Evolutionary conservation across 2,113 vertebrate species (phyloP).

Genomic region (Micronisus gabar): DNA sequence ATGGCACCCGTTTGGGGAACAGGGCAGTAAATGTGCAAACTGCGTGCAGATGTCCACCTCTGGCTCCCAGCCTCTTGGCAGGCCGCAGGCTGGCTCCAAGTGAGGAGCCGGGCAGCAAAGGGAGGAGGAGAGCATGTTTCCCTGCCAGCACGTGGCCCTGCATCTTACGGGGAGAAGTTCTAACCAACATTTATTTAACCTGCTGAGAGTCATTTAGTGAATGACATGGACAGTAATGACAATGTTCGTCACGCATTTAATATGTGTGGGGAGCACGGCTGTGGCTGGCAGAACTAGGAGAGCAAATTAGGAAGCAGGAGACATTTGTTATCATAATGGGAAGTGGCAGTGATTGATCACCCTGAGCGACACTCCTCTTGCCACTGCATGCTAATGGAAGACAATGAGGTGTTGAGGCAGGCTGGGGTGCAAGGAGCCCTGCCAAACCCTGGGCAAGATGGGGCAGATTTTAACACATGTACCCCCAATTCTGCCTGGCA

Average conservation of each 20-base stretch:
- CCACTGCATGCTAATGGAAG: not conserved
- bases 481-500: not conserved
- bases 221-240: not conserved
- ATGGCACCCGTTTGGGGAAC: not conserved
- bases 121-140: not conserved
- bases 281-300: not conserved
- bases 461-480: not conserved
- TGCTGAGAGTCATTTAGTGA: not conserved
- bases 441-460: not conserved
- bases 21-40: not conserved
- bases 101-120: not conserved
- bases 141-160: fast-evolving
- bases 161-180: not conserved
- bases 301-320: not conserved
- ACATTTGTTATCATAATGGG: not conserved
- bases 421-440: too few species aligned
- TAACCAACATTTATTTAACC: not conserved
- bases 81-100: not conserved
- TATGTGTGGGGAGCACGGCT: fast-evolving
- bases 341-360: not conserved
- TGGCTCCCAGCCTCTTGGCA: fast-evolving
- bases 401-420: not conserved
- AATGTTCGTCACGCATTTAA: not conserved
- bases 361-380: not conserved
- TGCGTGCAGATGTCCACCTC: not conserved